Conservation (phyloP, 64 coral and sea anemone genomes). For the Montipora cactus region DNA sequence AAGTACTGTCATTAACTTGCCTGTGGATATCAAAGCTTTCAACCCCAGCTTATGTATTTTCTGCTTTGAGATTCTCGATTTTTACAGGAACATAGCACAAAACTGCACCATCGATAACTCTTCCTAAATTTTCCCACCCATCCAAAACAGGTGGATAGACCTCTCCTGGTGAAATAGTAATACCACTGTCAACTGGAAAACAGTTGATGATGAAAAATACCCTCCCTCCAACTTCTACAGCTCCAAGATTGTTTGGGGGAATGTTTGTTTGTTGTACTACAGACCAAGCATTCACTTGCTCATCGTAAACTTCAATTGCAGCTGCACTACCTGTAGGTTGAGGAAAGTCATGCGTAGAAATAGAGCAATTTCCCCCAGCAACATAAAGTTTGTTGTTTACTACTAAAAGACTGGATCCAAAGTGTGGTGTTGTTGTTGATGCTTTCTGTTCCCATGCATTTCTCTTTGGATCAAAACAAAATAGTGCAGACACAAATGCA, state of each 20-base stretch:
- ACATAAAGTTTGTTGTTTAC: slow-evolving; percentile 4
- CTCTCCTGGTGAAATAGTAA: no score
- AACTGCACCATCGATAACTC: fast-evolving
- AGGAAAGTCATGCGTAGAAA: neutral
- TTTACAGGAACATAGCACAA: no score
- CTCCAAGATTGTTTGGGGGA: no score
- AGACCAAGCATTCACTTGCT: neutral
- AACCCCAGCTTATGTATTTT: no score
- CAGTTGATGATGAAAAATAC: neutral
- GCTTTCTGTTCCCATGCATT: neutral
- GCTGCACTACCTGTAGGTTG: neutral
- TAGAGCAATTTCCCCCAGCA: neutral
- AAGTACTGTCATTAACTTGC: no score
- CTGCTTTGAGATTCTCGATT: no score
- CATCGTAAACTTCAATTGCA: slow-evolving; percentile 40
- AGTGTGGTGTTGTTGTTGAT: neutral
- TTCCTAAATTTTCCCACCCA: no score
- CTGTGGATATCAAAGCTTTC: no score
- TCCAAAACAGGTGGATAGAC: no score
- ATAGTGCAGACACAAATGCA: neutral
- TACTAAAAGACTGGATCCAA: slow-evolving; percentile 9
- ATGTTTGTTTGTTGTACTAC: slow-evolving; percentile 20
- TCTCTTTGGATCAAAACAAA: slow-evolving; percentile 8
- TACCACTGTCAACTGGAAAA: no score
- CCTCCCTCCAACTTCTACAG: neutral